Evolutionary conservation across 2,113 vertebrate genomes (phyloP).

Genomic region (Gallinago paraguaiae): DNA sequence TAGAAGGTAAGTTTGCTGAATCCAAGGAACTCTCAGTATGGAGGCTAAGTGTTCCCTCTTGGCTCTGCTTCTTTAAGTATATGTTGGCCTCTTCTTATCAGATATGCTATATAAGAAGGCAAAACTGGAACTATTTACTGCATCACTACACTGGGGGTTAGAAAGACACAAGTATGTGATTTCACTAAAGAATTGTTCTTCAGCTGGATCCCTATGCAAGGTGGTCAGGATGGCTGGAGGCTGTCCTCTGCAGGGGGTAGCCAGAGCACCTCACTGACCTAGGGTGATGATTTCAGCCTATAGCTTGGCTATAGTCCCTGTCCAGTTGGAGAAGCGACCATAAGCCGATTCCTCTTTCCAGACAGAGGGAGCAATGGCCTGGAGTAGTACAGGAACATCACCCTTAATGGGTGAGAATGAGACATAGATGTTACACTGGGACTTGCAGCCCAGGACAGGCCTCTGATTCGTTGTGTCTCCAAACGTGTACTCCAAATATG

Average conservation of each 20-base stretch:
- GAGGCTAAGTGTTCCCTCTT: neutral
- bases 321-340: neutral
- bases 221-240: neutral
- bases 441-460: neutral
- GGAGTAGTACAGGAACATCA: neutral
- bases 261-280: neutral
- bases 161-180: neutral
- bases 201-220: neutral
- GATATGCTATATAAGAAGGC: neutral
- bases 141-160: neutral
- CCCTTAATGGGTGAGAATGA: neutral
- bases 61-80: neutral
- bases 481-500: neutral
- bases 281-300: neutral
- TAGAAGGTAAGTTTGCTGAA: neutral
- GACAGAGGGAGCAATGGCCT: neutral
- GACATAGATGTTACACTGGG: neutral
- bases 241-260: neutral
- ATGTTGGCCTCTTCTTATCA: neutral
- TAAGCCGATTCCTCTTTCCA: neutral
- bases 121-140: neutral
- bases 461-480: neutral
- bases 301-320: neutral
- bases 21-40: neutral
- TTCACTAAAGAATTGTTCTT: neutral